Percentiles rank a stretch among this genome's conserved stretches.
phyloP scores from a whole-genome alignment of 2,113 vertebrate genomes.

The Eublepharis macularius region DNA sequence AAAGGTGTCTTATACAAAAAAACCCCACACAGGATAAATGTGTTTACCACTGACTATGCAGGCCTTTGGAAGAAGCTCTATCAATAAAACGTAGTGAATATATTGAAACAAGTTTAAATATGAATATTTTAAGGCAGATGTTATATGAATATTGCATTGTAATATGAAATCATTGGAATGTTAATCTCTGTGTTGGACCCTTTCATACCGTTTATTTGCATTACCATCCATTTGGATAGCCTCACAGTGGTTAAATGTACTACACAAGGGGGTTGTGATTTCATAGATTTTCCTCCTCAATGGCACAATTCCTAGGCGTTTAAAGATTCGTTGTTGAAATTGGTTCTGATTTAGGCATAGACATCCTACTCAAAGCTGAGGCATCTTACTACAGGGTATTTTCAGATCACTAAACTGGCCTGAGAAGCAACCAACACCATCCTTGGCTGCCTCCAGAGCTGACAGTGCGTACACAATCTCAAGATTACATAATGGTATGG shows the following conservation, averaged over 20 bases:
- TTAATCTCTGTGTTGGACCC: background rate
- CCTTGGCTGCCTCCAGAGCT: no score
- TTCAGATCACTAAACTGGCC: background rate
- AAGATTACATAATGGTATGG: background rate
- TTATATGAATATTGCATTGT: background rate
- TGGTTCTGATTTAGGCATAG: background rate
- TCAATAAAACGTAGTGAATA: conserved; percentile 16
- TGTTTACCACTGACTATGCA: conserved; percentile 28
- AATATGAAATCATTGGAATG: conserved; percentile 11
- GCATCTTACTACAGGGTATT: background rate
- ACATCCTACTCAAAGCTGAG: background rate
- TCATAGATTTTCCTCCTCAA: background rate
- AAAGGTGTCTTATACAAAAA: conserved; percentile 25
- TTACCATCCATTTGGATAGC: conserved; percentile 1
- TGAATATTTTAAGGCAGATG: conserved; percentile 11
- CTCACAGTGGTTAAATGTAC: background rate
- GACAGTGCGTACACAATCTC: background rate
- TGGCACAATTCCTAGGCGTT: conserved; percentile 10
- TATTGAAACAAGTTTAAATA: conserved; percentile 25
- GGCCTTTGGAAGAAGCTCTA: background rate
- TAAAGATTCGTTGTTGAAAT: conserved; percentile 8
- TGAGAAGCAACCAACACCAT: background rate
- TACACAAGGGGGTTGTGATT: background rate
- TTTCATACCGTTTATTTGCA: background rate
- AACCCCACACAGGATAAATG: background rate